Percentiles rank a stretch among this genome's conserved stretches.
phyloP scores from a whole-genome alignment of 2,888 invertebrate species.

The Apamea sordens region DNA sequence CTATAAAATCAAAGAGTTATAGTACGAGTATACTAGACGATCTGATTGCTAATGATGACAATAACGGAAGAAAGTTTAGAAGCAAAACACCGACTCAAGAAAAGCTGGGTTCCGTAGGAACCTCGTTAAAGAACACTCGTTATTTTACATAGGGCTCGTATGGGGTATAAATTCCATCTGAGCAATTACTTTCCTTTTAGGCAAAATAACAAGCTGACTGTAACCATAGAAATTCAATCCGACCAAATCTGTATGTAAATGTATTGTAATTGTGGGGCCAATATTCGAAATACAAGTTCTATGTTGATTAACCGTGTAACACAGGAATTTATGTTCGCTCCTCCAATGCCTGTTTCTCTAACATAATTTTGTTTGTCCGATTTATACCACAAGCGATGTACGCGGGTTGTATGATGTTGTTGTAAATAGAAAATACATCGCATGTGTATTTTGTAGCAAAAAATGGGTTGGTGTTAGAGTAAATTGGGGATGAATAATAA shows the following conservation, averaged over 20 bases:
- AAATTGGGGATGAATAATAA: conserved; percentile 29
- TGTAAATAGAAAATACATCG: conserved; percentile 52
- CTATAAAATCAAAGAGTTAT: conserved; percentile 29
- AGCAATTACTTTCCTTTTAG: conserved; percentile 88
- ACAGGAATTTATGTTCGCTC: conserved; percentile 77
- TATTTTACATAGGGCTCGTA: conserved; percentile 66
- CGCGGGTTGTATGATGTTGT: conserved; percentile 63
- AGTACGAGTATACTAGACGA: neutral
- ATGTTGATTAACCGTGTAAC: conserved; percentile 84
- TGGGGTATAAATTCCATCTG: conserved; percentile 79
- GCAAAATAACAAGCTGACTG: conserved; percentile 87
- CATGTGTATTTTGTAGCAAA: conserved; percentile 35
- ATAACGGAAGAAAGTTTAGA: conserved; percentile 28
- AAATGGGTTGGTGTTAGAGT: conserved; percentile 23
- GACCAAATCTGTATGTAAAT: conserved; percentile 88
- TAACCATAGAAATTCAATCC: conserved; percentile 85
- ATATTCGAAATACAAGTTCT: conserved; percentile 87
- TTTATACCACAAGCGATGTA: conserved; percentile 65
- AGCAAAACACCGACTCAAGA: conserved; percentile 31
- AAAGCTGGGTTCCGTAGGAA: conserved; percentile 39
- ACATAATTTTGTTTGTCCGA: conserved; percentile 83
- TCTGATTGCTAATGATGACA: conserved; percentile 47
- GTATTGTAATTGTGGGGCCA: conserved; percentile 86
- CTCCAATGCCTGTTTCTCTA: conserved; percentile 75
- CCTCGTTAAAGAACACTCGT: conserved; percentile 55